These are phyloP conservation scores for Nansenia antarctica DNA, from an alignment of 2,113 vertebrate species.

Conservation along the genomic window DNA sequence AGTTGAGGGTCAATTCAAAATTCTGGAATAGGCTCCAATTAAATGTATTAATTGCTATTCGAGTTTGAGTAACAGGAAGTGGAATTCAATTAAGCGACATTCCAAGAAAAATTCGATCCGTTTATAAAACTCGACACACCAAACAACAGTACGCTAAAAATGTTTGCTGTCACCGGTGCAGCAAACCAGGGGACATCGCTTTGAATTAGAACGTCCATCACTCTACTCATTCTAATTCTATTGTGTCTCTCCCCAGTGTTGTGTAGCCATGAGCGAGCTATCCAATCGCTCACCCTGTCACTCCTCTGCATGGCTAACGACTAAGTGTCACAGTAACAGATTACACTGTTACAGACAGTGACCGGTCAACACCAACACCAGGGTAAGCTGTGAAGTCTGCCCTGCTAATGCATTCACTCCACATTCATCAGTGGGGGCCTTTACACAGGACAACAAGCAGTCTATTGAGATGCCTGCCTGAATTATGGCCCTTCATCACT, in stretches of 20 bases:
- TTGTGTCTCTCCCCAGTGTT: background rate
- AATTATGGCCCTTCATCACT: constrained; percentile 10
- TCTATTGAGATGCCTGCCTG: constrained; percentile 30
- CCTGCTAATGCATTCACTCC: constrained; percentile 26
- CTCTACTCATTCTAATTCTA: too few relatives aligned
- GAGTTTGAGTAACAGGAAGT: too few relatives aligned
- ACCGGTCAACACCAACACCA: constrained; percentile 56
- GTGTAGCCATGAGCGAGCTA: background rate
- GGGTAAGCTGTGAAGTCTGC: constrained; percentile 21
- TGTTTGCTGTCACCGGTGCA: too few relatives aligned
- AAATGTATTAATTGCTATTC: too few relatives aligned
- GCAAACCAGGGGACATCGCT: too few relatives aligned
- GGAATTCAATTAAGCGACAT: too few relatives aligned
- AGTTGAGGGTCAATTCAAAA: too few relatives aligned
- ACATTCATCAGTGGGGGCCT: constrained; percentile 17
- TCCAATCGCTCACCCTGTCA: constrained; percentile 56
- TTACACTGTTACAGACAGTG: constrained; percentile 54
- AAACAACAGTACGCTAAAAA: too few relatives aligned
- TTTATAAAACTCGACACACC: too few relatives aligned
- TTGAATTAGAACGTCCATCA: too few relatives aligned
- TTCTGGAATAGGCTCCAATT: too few relatives aligned
- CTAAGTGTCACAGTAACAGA: constrained; percentile 64
- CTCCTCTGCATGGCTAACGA: constrained; percentile 58
- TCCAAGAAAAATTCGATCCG: too few relatives aligned
- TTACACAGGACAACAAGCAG: constrained; percentile 26